These are phyloP conservation scores for Rhabdophis nuchalis DNA, from an alignment of 2,797 vertebrate genomes.

Conservation along the genomic window DNA sequence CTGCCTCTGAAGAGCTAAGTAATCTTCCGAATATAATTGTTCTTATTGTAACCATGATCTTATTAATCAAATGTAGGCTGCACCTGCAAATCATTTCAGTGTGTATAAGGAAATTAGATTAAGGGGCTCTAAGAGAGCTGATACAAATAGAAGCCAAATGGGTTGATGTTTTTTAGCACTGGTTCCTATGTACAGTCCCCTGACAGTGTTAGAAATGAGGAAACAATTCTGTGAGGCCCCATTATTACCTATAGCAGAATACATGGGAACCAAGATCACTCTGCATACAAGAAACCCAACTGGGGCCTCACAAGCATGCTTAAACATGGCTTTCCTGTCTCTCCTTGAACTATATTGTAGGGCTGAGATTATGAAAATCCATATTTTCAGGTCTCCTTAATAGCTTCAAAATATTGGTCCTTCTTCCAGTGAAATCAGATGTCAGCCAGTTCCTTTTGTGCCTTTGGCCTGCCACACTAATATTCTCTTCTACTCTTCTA, in stretches of 20 bases:
- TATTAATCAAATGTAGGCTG: not conserved
- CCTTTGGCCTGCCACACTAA: too few species aligned
- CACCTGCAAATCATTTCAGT: not conserved
- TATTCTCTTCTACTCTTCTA: too few species aligned
- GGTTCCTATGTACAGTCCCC: not conserved
- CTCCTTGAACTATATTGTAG: not conserved
- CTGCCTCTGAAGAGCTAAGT: not conserved
- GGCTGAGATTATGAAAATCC: not conserved
- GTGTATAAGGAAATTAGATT: not conserved
- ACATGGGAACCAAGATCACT: not conserved
- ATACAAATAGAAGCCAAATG: not conserved
- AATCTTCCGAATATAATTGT: not conserved
- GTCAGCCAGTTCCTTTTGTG: too few species aligned
- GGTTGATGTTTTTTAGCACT: not conserved
- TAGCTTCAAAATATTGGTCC: not conserved
- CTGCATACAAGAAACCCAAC: not conserved
- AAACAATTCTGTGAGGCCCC: not conserved
- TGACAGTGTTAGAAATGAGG: not conserved
- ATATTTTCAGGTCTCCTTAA: not conserved
- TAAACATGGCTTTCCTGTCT: not conserved
- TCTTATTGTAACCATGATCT: not conserved
- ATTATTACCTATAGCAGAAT: not conserved
- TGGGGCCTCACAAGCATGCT: not conserved
- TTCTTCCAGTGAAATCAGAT: not conserved
- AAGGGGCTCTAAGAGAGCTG: not conserved